These are phyloP conservation scores for Etheostoma cragini DNA, from an alignment of 2,113 vertebrate species.

Conservation along the genomic window DNA sequence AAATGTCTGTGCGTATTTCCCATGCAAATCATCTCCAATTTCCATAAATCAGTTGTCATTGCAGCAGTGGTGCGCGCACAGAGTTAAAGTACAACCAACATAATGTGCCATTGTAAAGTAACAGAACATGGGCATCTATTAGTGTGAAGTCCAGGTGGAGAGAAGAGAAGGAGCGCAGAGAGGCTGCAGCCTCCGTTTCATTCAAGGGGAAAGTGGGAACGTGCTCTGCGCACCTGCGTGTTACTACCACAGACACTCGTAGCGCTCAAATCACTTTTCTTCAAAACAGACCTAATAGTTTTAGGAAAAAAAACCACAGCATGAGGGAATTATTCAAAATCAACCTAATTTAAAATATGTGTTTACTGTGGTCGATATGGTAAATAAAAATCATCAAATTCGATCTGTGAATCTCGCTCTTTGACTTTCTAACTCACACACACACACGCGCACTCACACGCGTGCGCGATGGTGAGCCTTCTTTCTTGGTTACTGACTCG, in stretches of 20 bases:
- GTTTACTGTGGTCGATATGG: neutral
- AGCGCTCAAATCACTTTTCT: neutral
- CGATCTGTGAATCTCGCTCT: neutral
- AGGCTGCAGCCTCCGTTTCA: constrained; percentile 30
- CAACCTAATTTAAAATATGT: neutral
- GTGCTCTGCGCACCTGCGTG: constrained; percentile 36
- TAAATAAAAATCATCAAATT: constrained; percentile 20
- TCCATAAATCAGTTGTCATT: constrained; percentile 41
- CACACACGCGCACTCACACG: neutral
- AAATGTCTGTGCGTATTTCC: constrained; percentile 27
- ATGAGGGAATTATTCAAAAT: neutral
- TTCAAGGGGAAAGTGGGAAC: constrained; percentile 5
- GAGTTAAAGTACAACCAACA: neutral
- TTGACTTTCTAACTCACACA: neutral
- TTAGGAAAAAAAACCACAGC: neutral
- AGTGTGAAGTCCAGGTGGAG: constrained; percentile 3
- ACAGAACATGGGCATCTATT: neutral
- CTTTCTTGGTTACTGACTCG: neutral
- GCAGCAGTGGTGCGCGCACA: neutral
- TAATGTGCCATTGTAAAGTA: neutral
- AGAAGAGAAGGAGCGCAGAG: constrained; percentile 9
- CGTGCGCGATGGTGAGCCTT: neutral
- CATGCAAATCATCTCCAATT: constrained; percentile 54
- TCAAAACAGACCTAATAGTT: neutral
- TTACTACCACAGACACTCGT: neutral